Conservation (phyloP, 2,113 vertebrate species). For the Apeltes quadracus region DNA sequence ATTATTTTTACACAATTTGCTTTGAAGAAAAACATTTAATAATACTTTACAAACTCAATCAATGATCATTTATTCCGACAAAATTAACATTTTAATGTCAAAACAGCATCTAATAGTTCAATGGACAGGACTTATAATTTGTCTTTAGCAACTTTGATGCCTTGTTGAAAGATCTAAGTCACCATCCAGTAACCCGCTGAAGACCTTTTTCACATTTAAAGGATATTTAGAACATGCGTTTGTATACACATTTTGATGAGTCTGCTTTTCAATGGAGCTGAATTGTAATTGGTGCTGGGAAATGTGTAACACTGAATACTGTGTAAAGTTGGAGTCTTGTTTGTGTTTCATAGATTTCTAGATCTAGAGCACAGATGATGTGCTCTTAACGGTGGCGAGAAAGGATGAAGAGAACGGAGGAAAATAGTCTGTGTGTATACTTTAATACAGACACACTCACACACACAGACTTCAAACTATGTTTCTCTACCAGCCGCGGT, state of each 20-base stretch:
- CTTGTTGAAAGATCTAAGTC: no score
- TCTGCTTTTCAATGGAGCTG: background rate
- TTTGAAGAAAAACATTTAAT: background rate
- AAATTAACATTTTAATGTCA: background rate
- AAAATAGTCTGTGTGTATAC: background rate
- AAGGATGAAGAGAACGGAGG: background rate
- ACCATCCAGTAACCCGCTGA: background rate
- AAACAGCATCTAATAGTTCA: background rate
- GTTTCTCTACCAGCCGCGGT: background rate
- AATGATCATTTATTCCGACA: background rate
- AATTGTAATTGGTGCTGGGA: background rate
- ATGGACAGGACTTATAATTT: background rate
- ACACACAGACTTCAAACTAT: conserved; percentile 10
- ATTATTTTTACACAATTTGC: background rate
- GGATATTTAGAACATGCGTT: background rate
- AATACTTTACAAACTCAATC: background rate
- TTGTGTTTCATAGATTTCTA: background rate
- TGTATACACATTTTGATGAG: background rate
- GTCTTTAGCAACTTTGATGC: background rate
- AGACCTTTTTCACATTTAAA: no score
- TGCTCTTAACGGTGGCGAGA: background rate
- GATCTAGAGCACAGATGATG: background rate
- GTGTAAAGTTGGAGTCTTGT: no score
- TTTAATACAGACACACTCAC: background rate
- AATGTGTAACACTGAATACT: background rate